Evolutionary conservation across 2,888 invertebrate genomes (phyloP), one percentile per base, ranked within the genome.

Genomic region (Ectemnius continuus): DNA sequence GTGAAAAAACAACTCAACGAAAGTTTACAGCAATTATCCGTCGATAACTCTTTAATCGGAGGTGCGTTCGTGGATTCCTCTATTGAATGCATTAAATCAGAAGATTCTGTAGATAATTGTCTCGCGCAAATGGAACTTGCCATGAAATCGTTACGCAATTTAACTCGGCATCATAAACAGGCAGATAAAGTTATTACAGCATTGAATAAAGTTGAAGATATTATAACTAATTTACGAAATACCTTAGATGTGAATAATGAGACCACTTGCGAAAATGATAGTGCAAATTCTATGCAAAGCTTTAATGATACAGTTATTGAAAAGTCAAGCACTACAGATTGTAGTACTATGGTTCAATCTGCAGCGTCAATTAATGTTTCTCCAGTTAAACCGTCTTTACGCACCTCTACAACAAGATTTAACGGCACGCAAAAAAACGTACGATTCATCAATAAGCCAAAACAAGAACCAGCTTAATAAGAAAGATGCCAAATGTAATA

Each of bases 1-100:
- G 87, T 91, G 1, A 91, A 90, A 60, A 88, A 84, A 52, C 88
- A 89, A 28, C 76, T 91, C 16, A 91, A 90, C 64, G 90, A 91
- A 59, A 91, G 90, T 71, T 75, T 91, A 8, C 88, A 88, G 66
- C 89, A 90, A n/a, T 76, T 91, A 60, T 88, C 91, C 2, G 57
- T 89, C 47, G 89, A 91, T n/a, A 70, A 86, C 2, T 87, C 89
- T 18, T 77, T 86, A 13, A 58, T 88, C 14, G 89, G 88, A 58
- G 66, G 62, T 52, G 84, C 84, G 0, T 61, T 73, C 3, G 77
- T 59, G 8, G 67, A 73, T 64, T 76, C 71, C 57, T 63, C 64
- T 2, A 28, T 69, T 6, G 46, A 76, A 5, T 70, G 75, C 5
- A 67, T 76, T 0, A 26, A 85, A 61, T 84, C 86, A 26, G 84